Evolutionary conservation across 2,797 vertebrate genomes (phyloP), one percentile per base, ranked within the genome.

Genomic region (Chelmon rostratus): DNA sequence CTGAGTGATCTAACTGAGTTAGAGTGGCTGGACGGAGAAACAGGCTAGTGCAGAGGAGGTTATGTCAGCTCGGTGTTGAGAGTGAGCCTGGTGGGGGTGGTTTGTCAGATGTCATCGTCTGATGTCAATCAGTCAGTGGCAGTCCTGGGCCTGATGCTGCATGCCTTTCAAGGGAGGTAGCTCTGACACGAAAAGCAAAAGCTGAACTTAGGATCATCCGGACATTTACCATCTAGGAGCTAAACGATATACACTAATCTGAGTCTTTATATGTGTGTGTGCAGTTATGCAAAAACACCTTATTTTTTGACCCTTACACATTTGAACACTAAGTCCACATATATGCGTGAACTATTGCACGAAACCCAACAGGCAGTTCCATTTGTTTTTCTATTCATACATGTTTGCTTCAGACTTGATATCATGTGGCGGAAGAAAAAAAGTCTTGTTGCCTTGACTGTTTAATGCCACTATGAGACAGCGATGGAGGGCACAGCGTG

Each of bases 1-100:
- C 62, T 33, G 42, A 67, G 67, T 8, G 67, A 71, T 63, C 59
- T 62, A 72, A 70, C 61, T 73, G 50, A 37, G 69, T 83, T 56
- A 58, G 73, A 50, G 67, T 13, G 63, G 44, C 1, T 63, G 62
- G 40, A 57, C n/a, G 49, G 68, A 33, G 49, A 54, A 59, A 57
- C n/a, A 31, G 50, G 21, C 38, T 19, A 12, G 68, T 12, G 56
- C 13, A 33, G 54, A 33, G 57, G 23, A 68, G 66, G 57, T 42
- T 37, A 33, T 47, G 31, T 72, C 62, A 74, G 79, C 66, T 76
- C 62, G 18, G 67, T n/a, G n/a, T 10, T 42, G 9, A 42, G 65
- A 58, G 59, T 0, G 25, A 23, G 19, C 33, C 64, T 68, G 35
- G 23, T 40, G 42, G 35, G 73, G 56, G 25, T 4, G 8, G 15